These are phyloP conservation scores for Drosophila bocqueti DNA, from an alignment of 1,140 invertebrate genomes.

Conservation along the genomic window DNA sequence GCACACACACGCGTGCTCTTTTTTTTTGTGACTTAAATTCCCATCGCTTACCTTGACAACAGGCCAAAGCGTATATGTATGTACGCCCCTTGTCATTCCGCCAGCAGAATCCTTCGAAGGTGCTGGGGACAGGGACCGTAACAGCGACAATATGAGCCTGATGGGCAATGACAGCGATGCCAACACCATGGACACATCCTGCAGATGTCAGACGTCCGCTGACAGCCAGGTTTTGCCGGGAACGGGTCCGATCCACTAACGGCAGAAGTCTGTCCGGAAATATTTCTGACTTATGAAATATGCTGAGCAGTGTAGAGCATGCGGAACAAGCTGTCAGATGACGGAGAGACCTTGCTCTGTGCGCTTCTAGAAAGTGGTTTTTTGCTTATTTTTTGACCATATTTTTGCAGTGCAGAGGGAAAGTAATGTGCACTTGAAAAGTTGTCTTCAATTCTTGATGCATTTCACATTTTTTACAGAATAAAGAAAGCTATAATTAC, in stretches of 20 bases:
- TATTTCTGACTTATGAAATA: constrained; percentile 73
- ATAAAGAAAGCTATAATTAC: neutral
- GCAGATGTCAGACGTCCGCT: constrained; percentile 64
- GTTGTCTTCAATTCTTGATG: no score
- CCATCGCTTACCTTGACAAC: constrained; percentile 62
- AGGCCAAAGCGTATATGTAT: neutral
- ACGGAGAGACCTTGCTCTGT: neutral
- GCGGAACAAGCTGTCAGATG: constrained; percentile 28
- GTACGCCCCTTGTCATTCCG: constrained; percentile 2
- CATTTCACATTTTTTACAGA: neutral
- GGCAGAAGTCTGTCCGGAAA: constrained; percentile 39
- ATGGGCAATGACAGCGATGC: constrained; percentile 70
- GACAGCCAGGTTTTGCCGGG: constrained; percentile 62
- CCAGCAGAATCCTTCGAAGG: neutral
- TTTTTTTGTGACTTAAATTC: constrained; percentile 44
- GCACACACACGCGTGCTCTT: neutral
- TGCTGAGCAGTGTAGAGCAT: constrained; percentile 49
- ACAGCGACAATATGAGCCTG: constrained; percentile 44
- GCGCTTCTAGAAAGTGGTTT: neutral
- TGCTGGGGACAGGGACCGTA: neutral
- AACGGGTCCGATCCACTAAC: constrained; percentile 22
- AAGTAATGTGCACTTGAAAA: neutral
- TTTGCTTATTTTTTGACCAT: constrained; percentile 18
- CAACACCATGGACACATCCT: constrained; percentile 63
- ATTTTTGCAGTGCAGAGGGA: neutral